Evolutionary conservation across 2,797 vertebrate species (phyloP).

Genomic region (Yasuhikotakia modesta): DNA sequence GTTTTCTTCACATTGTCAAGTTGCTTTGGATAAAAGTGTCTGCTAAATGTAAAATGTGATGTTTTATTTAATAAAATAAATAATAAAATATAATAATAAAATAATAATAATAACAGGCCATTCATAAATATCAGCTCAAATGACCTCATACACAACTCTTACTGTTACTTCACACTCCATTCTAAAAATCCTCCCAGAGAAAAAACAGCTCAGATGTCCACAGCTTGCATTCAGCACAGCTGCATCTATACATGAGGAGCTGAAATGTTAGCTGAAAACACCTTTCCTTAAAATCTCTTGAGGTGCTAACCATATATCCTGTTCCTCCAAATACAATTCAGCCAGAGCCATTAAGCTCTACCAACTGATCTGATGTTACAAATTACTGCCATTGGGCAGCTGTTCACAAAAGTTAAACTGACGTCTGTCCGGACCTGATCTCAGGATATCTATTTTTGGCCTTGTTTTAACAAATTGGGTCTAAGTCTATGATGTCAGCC

Average conservation of each 20-base stretch:
- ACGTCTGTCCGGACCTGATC: constrained; percentile 25
- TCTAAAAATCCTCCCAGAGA: background rate
- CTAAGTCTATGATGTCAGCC: constrained; percentile 23
- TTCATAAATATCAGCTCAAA: constrained; percentile 4
- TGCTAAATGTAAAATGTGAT: too few relatives aligned
- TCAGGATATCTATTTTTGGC: constrained; percentile 30
- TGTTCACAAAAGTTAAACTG: constrained; percentile 34
- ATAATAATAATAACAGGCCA: background rate
- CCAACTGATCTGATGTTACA: constrained; percentile 28
- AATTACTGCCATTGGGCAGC: constrained; percentile 31
- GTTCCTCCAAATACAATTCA: constrained; percentile 18
- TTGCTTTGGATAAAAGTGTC: too few relatives aligned
- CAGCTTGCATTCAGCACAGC: background rate
- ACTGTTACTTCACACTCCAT: constrained; percentile 21
- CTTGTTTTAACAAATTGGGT: constrained; percentile 9
- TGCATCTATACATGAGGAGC: background rate
- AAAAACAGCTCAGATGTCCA: background rate
- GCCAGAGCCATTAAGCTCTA: background rate
- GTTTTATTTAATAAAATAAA: background rate
- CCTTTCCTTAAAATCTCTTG: constrained; percentile 5
- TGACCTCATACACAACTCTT: constrained; percentile 28
- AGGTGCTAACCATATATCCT: background rate
- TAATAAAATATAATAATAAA: background rate
- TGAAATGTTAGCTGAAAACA: constrained; percentile 29
- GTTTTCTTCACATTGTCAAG: too few relatives aligned